Evolutionary conservation across 1,140 invertebrate species (phyloP).

Genomic region (Lepidurus arcticus): DNA sequence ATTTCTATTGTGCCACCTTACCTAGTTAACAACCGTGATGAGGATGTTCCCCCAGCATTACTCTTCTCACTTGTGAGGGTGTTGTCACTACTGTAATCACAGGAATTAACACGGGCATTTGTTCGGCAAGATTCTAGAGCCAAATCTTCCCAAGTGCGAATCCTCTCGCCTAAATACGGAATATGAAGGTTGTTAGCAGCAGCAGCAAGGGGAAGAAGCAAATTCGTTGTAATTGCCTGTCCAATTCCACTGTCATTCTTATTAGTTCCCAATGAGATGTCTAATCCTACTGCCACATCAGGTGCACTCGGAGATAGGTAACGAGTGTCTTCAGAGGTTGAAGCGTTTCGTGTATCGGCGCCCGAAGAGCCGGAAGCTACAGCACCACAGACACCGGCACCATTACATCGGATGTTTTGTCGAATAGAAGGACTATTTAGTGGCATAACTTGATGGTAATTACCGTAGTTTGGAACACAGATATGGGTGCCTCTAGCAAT

Average conservation of each 20-base stretch:
- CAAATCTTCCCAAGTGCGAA: not conserved
- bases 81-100: not conserved
- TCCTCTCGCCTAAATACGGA: not conserved
- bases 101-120: not conserved
- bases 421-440: not conserved
- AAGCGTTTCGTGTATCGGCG: not conserved
- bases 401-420: not conserved
- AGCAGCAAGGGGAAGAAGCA: not conserved
- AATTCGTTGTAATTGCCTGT: not conserved
- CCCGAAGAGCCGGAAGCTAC: not conserved
- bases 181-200: not conserved
- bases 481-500: not conserved
- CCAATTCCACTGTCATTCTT: not conserved
- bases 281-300: not conserved
- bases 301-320: not conserved
- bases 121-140: not conserved
- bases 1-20: slow-evolving; percentile 34
- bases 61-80: not conserved
- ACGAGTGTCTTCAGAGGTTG: not conserved
- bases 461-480: not conserved
- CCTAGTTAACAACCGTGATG: slow-evolving; percentile 37
- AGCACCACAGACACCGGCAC: not conserved
- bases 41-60: slow-evolving; percentile 35
- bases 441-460: not conserved
- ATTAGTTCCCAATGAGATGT: not conserved